Base-by-base conservation (phyloP, 2,113 vertebrate genomes). In the Callipepla californica region DNA sequence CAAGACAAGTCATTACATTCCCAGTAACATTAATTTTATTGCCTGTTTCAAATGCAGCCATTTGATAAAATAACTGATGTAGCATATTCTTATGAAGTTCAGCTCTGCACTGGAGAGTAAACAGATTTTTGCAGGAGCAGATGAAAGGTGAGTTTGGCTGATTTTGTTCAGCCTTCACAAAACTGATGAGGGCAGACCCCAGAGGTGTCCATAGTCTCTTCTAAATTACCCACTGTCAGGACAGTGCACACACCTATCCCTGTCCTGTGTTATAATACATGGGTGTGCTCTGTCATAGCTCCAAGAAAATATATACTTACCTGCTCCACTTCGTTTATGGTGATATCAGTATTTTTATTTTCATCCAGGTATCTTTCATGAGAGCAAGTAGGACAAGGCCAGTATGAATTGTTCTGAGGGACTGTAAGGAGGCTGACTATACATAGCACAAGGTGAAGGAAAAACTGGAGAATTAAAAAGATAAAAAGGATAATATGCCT, bases 121-220 rank as follows among this genome's bases (percentile, higher is more conserved):
- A 67, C 6, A 34, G 45, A 45, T 58, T 53, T 20, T 72, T 62
- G 34, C 11, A 28, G 2, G 5, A 67, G 22, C 26, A 57, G 61
- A 30, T 53, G 25, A 72, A 45, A 51, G 23, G 28, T 76, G 3
- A 3, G 9, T 38, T 70, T 82, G n/a, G 16, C 6, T 67, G 11
- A 11, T 18, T 36, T 40, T 73, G 50, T 62, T 40, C 28, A 53
- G 42, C 18, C 32, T 44, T 67, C 21, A 45, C 34, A 65, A 67
- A 19, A 44, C 10, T 45, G 7, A 0, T 32, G 23, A 32, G 7
- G 34, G 34, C 10, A 48, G 57, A 10, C 25, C 4, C 4, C 36
- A 19, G 4, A 63, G 25, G 2, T 73, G 58, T n/a, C 12, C 3
- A 0, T 38, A 5, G 0, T 1, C 7, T 55, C 13, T 67, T 34